Evolutionary conservation across 2,888 invertebrate genomes (phyloP), one percentile per base, ranked within the genome.

Genomic region (Zelleria hepariella): DNA sequence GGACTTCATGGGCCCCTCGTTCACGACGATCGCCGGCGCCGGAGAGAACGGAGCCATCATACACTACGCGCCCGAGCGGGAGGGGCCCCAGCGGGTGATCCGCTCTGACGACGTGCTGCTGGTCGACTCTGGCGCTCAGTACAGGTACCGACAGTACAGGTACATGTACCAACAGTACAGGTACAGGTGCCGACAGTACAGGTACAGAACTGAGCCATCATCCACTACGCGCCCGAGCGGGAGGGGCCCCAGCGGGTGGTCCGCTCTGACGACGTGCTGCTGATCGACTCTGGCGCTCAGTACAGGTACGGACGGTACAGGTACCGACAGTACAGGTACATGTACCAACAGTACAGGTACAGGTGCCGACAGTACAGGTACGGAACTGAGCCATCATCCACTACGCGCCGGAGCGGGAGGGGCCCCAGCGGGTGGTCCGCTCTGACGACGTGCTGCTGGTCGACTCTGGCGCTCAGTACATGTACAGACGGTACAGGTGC

Each of bases 361-460:
- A n/a, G n/a, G n/a, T n/a, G n/a, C n/a, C n/a, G n/a, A n/a, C n/a
- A n/a, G n/a, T n/a, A n/a, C n/a, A n/a, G n/a, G n/a, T n/a, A n/a
- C n/a, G 95, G 4, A 96, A 99, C 75, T 98, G 95, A 0, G 97
- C 98, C 0, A 92, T 98, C 15, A 97, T 98, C 64, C 99, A 99
- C 80, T 99, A 99, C 80, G 88, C 88, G 57, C 95, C 97, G 0
- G 90, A 91, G 47, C 90, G 91, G 0, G 93, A 93, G 62, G 93
- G 91, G 0, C 86, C 91, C 0, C 93, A 94, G 72, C 84, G 93
- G 6, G 87, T 90, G 4, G 93, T 99, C 23, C 92, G 90, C 1
- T 86, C 86, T 0, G 87, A 94, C 21, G 94, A 96, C 67, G 86
- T 98, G 67, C 96, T 98, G 77, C 90, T 99, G 0, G 94, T 98